A percentile compares a stretch with the other conserved stretches of the same genome.
Evolutionary conservation across 2,797 vertebrate genomes (phyloP).

Genomic region (Zonotrichia albicollis): DNA sequence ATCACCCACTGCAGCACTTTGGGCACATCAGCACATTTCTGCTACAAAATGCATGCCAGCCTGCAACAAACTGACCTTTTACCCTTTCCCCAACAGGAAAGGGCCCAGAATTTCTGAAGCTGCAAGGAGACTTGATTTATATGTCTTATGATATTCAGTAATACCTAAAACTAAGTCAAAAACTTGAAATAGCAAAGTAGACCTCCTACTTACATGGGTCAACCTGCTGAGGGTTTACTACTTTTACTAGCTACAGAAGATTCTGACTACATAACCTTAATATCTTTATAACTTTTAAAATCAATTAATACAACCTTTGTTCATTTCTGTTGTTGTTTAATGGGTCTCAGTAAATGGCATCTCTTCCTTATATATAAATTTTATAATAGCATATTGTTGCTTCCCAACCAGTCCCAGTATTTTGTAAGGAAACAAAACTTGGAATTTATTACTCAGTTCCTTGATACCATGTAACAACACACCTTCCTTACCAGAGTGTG

Average conservation of each 20-base stretch:
- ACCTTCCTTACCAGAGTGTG: neutral
- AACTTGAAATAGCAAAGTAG: neutral
- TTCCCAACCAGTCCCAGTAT: neutral
- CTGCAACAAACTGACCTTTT: conserved; percentile 67
- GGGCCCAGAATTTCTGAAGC: conserved; percentile 84
- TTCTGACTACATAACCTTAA: neutral
- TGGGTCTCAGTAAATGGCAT: neutral
- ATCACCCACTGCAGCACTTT: conserved; percentile 1
- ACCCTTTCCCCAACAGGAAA: conserved; percentile 87
- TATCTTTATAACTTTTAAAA: neutral
- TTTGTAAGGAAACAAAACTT: neutral
- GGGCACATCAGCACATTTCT: neutral
- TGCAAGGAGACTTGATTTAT: conserved; percentile 83
- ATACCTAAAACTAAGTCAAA: neutral
- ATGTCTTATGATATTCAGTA: conserved; percentile 65
- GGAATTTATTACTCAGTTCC: neutral
- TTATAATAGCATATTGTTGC: neutral
- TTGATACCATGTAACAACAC: accelerated
- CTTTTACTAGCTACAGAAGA: neutral
- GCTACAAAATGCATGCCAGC: neutral
- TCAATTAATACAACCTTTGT: neutral
- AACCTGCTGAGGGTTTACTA: neutral
- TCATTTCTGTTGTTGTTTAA: neutral
- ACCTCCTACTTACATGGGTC: neutral
- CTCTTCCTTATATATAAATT: neutral